Conservation (phyloP, 1,140 invertebrate genomes). For the Drosophila pruinosa region DNA sequence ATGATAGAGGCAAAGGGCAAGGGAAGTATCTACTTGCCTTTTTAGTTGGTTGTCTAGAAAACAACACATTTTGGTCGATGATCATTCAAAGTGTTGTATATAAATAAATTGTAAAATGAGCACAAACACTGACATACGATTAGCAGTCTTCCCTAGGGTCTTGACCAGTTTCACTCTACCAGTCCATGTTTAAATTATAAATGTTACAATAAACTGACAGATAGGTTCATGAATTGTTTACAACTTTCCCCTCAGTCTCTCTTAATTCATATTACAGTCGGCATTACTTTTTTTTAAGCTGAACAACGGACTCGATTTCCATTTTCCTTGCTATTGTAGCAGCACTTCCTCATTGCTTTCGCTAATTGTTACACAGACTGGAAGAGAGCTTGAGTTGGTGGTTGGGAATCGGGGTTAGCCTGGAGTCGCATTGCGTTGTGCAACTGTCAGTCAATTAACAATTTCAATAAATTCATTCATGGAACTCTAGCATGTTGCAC, state of each 20-base stretch:
- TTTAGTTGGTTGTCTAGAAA: not conserved
- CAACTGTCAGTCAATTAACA: slow-evolving; percentile 71
- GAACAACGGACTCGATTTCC: not conserved
- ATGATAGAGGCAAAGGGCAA: not conserved
- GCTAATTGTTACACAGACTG: slow-evolving; percentile 36
- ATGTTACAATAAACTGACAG: slow-evolving; percentile 19
- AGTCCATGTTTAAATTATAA: too few relatives aligned
- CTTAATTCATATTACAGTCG: not conserved
- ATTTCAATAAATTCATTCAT: slow-evolving; percentile 61
- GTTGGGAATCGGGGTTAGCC: not conserved
- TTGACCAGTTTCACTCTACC: too few relatives aligned
- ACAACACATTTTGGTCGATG: slow-evolving; percentile 3
- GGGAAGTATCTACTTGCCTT: not conserved
- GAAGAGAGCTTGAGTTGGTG: not conserved
- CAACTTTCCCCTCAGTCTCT: not conserved
- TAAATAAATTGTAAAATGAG: too few relatives aligned
- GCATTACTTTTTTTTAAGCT: slow-evolving; percentile 23
- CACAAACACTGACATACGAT: not conserved
- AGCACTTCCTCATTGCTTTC: slow-evolving; percentile 44
- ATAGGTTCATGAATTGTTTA: slow-evolving; percentile 61
- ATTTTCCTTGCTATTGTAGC: slow-evolving; percentile 14
- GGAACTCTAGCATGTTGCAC: slow-evolving; percentile 27
- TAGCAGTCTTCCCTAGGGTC: too few relatives aligned
- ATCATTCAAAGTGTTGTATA: too few relatives aligned
- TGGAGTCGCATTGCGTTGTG: slow-evolving; percentile 14